Evolutionary conservation across 64 coral and sea anemone species (phyloP).

Genomic region (Dendronephthya gigantea): DNA sequence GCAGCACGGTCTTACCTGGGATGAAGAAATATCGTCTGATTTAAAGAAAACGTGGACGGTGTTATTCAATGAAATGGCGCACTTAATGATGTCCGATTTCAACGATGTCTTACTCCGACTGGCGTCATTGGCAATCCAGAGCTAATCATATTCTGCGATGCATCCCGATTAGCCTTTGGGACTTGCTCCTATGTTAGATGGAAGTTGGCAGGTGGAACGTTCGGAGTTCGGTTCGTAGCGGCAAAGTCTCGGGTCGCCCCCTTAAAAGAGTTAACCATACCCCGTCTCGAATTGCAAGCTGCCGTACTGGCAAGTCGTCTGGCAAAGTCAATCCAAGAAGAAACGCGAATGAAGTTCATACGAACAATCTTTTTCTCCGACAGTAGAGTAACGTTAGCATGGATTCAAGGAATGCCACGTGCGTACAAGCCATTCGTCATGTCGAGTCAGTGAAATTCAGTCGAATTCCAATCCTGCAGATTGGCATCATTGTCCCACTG

Average conservation of each 20-base stretch:
- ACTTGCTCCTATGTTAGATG: background rate
- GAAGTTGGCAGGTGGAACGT: background rate
- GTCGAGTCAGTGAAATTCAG: background rate
- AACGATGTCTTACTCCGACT: background rate
- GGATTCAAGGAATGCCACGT: background rate
- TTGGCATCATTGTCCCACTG: background rate
- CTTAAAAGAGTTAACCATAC: no score
- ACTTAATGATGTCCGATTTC: background rate
- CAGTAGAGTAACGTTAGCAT: background rate
- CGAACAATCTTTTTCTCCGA: background rate
- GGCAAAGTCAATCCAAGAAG: background rate
- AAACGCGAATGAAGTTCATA: background rate
- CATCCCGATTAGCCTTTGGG: background rate
- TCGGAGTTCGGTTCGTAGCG: background rate
- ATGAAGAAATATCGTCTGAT: no score
- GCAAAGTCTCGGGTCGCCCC: no score
- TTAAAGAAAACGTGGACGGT: no score
- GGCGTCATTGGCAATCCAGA: background rate
- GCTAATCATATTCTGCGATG: background rate
- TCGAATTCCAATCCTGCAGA: background rate
- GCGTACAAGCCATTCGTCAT: no score
- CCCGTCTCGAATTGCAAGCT: no score
- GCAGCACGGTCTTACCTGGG: no score
- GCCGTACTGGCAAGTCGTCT: background rate
- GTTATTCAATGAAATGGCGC: background rate